Base-by-base conservation (phyloP, 1,140 invertebrate species). In the Drosophila lacertosa region DNA sequence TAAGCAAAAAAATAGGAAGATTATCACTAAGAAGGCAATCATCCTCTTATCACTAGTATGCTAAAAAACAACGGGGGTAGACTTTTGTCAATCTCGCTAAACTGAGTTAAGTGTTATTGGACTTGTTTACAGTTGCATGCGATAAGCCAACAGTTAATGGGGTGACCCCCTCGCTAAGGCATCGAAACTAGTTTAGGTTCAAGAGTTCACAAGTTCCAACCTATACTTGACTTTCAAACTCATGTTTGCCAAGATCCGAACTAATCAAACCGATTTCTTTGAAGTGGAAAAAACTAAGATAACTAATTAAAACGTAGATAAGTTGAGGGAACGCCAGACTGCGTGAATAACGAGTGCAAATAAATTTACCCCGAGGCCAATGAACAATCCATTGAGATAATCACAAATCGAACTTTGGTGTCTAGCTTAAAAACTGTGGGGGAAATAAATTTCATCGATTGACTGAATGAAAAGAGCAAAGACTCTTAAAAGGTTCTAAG, bases 141-240 rank as follows among this genome's bases (percentile, higher is more conserved):
- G 82, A 84, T 84, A 81, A 77, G 50, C 24, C 15, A 55, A 22
- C 44, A 45, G 44, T 10, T 39, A 33, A 35, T 35, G n/a, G 2
- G 47, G 13, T 32, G 24, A 50, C 51, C 58, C 65, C 65, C 40
- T n/a, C 32, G 37, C 7, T 26, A 18, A 33, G 18, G 3, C 16
- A 20, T 0, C 16, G n/a, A 13, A 15, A 40, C 18, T 26, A 10
- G 48, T 55, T 16, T 60, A 37, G 62, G 70, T 64, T 63, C 48
- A 33, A 72, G 57, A 74, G 73, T 42, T 55, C 60, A 77, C 53
- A 48, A 51, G 54, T 9, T 22, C 47, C 11, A 11, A 35, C 82
- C 77, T 74, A 32, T 29, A 77, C 42, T 77, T 86, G 81, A 88
- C 77, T 81, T 86, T 86, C 73, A 84, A 80, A 77, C 77, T 64